phyloP scores from a whole-genome alignment of 2,888 invertebrate genomes.

The Congeria kusceri region DNA sequence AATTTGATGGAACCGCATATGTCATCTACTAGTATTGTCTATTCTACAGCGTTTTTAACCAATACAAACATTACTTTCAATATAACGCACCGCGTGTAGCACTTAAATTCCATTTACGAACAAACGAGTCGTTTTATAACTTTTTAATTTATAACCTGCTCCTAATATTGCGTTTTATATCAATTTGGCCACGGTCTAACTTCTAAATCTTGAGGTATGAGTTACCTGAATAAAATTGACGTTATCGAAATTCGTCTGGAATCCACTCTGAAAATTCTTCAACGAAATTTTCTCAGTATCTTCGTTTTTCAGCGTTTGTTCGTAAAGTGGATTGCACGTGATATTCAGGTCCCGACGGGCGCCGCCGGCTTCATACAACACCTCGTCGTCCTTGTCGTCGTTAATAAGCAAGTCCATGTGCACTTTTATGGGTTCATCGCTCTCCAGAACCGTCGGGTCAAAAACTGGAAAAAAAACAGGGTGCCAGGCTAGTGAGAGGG shows the following conservation, averaged over 20 bases:
- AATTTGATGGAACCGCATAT: too few species aligned
- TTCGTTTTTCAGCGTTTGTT: slow-evolving; percentile 56
- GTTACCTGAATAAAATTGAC: slow-evolving; percentile 53
- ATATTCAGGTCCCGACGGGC: slow-evolving; percentile 50
- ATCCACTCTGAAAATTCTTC: slow-evolving; percentile 58
- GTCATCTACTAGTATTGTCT: too few species aligned
- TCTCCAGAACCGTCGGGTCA: slow-evolving; percentile 63
- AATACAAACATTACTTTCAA: too few species aligned
- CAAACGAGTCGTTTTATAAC: too few species aligned
- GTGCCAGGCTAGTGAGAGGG: too few species aligned
- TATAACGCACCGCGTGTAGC: too few species aligned
- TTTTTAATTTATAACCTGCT: too few species aligned
- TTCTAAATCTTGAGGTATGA: too few species aligned
- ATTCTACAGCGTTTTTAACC: too few species aligned
- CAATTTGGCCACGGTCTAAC: too few species aligned
- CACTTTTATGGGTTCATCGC: slow-evolving; percentile 35
- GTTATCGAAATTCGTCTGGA: slow-evolving; percentile 60
- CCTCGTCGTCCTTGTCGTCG: slow-evolving; percentile 57
- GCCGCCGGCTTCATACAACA: slow-evolving; percentile 56
- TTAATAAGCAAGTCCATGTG: slow-evolving; percentile 61
- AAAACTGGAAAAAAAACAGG: slow-evolving; percentile 19
- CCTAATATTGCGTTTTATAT: too few species aligned
- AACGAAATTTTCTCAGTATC: slow-evolving; percentile 50
- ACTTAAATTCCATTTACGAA: too few species aligned
- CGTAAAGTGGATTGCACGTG: slow-evolving; percentile 60